Percentiles rank a stretch among this genome's conserved stretches.
phyloP scores from a whole-genome alignment of 2,888 invertebrate species.

The Syritta pipiens region DNA sequence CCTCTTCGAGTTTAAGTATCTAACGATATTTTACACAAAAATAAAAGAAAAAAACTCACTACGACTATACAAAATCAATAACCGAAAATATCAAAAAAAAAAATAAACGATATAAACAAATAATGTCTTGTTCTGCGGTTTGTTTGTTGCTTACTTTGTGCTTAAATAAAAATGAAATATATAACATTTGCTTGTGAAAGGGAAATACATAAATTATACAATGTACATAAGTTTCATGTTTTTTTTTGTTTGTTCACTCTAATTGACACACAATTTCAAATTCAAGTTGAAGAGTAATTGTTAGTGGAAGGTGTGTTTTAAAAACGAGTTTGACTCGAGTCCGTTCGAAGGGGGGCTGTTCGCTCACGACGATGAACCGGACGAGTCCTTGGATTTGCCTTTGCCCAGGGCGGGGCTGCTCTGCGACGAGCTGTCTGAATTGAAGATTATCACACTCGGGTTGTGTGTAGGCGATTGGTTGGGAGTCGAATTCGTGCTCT shows the following conservation, averaged over 20 bases:
- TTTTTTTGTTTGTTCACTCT: conserved; percentile 13
- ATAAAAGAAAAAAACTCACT: conserved; percentile 9
- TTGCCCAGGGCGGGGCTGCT: conserved; percentile 71
- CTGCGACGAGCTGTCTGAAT: conserved; percentile 71
- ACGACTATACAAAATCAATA: conserved; percentile 42
- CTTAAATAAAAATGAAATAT: conserved; percentile 50
- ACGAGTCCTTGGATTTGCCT: conserved; percentile 57
- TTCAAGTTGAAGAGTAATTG: conserved; percentile 1
- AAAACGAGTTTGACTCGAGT: too few species aligned
- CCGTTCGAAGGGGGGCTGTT: conserved; percentile 14
- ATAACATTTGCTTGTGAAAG: conserved; percentile 27
- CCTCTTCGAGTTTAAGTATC: conserved; percentile 8
- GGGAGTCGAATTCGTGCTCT: conserved; percentile 78
- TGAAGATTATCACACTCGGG: conserved; percentile 70
- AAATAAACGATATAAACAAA: neutral
- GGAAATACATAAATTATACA: conserved; percentile 42
- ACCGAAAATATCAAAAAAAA: conserved; percentile 1
- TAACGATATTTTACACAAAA: conserved; percentile 19
- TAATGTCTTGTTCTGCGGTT: conserved; percentile 13
- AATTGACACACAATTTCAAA: conserved; percentile 59
- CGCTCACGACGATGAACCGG: conserved; percentile 64
- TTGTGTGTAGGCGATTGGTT: conserved; percentile 79
- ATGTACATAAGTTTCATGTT: conserved; percentile 30
- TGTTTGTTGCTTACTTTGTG: conserved; percentile 53
- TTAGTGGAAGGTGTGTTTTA: conserved; percentile 15